These are phyloP conservation scores for Aromia moschata DNA, from an alignment of 2,888 invertebrate genomes.

Conservation along the genomic window DNA sequence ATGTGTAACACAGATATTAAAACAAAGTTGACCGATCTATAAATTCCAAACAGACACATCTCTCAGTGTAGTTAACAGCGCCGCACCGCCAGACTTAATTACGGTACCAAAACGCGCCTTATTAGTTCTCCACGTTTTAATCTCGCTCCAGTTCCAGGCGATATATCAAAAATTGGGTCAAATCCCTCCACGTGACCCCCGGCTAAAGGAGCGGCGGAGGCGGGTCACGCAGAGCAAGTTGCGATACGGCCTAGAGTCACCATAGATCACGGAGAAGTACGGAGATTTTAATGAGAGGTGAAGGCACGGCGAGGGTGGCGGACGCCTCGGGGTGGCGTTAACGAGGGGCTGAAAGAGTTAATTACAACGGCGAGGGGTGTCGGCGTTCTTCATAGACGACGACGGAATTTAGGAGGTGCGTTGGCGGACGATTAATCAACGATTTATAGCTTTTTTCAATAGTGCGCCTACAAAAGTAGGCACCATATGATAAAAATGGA, in stretches of 20 bases:
- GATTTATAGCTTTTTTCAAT: too few relatives aligned
- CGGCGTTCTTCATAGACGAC: constrained; percentile 41
- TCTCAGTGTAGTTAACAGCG: too few relatives aligned
- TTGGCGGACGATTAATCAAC: neutral
- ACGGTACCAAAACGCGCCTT: neutral
- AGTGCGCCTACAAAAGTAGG: too few relatives aligned
- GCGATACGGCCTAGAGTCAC: constrained; percentile 33
- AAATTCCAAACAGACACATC: too few relatives aligned
- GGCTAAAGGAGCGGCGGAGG: constrained; percentile 12
- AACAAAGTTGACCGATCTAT: too few relatives aligned
- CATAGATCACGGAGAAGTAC: constrained; percentile 41
- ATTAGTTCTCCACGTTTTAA: constrained; percentile 18
- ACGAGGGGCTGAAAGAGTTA: constrained; percentile 59
- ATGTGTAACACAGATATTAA: too few relatives aligned
- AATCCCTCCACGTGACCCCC: neutral
- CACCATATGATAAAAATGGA: too few relatives aligned
- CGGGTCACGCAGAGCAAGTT: constrained; percentile 17
- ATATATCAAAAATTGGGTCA: constrained; percentile 24
- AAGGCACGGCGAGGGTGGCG: constrained; percentile 54
- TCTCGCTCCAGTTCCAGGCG: constrained; percentile 10
- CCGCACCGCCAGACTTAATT: constrained; percentile 2
- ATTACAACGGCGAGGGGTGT: constrained; percentile 42
- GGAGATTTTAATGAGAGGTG: constrained; percentile 55
- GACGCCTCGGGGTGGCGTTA: constrained; percentile 53
- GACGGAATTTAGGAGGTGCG: neutral